Evolutionary conservation across 2,797 vertebrate species (phyloP), one percentile per base, ranked within the genome.

Genomic region (Valencia hispanica): DNA sequence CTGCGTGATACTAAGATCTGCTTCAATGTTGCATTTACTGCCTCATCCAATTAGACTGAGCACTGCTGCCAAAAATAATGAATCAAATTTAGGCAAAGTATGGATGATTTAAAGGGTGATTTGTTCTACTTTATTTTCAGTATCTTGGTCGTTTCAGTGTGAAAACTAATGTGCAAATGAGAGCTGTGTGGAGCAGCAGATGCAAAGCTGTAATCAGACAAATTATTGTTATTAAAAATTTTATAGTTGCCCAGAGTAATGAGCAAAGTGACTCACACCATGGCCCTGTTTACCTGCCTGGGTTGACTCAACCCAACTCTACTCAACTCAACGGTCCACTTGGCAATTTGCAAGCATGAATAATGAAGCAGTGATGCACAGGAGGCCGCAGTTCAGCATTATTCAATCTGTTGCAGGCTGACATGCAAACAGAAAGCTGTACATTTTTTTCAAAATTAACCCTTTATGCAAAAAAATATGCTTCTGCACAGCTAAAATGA

Each of bases 281-380:
- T 86, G 82, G 71, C 80, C 73, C 55, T n/a, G 65, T 66, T 89
- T 87, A 88, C 87, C 89, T 89, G 87, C 80, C 88, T 80, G 85
- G 74, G 63, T 88, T 80, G 84, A 89, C 82, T 91, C 84, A 81
- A 74, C 77, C 81, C 80, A 78, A 78, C 68, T 79, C 80, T 69
- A 75, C 80, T 83, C 80, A 78, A 78, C 66, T 79, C 81, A 74
- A 65, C 79, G 43, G 82, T 79, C 79, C 82, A 83, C 81, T 87
- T 79, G 86, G 87, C 82, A 86, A 83, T 83, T 79, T 82, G 83
- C 43, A 70, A 72, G 25, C 73, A 80, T 84, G 80, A 84, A 87
- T 86, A 87, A 89, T 87, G 78, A 84, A 77, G 88, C 68, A 59
- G 77, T 87, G 78, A 90, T 75, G 78, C 71, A 20, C 65, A 79